Percentiles rank a stretch among this genome's conserved stretches.
Conservation (phyloP, 1,140 invertebrate genomes). For the Zaprionus tsacasi region DNA sequence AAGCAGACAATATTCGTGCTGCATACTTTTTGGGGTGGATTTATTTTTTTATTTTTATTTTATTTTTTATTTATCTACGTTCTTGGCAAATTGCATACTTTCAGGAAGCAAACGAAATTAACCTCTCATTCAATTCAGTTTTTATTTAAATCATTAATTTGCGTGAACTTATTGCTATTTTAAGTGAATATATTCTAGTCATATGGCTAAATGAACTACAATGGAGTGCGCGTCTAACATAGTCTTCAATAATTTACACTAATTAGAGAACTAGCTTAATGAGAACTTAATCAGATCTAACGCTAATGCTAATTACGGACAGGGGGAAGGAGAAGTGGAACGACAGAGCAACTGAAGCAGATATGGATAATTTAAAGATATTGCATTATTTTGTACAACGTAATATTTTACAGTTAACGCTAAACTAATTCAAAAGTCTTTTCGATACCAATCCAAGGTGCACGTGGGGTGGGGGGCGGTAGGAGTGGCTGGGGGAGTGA, state of each 20-base stretch:
- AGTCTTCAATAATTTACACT: slow-evolving; percentile 55
- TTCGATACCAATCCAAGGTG: slow-evolving; percentile 64
- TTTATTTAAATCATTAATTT: slow-evolving; percentile 41
- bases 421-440: slow-evolving; percentile 71
- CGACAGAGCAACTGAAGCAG: slow-evolving; percentile 28
- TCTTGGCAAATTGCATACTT: no score
- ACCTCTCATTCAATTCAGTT: no score
- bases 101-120: no score
- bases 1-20: no score
- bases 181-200: slow-evolving; percentile 13
- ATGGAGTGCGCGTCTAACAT: slow-evolving; percentile 44
- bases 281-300: slow-evolving; percentile 14
- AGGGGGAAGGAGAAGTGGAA: slow-evolving; percentile 18
- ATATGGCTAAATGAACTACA: slow-evolving; percentile 64
- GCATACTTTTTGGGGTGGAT: no score
- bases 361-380: slow-evolving; percentile 44
- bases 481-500: slow-evolving; percentile 4
- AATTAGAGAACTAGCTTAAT: slow-evolving; percentile 41
- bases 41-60: no score
- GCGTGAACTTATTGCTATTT: slow-evolving; percentile 47
- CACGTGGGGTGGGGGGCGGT: background rate
- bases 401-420: slow-evolving; percentile 41
- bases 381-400: slow-evolving; percentile 59
- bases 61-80: no score
- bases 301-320: slow-evolving; percentile 7